These are phyloP conservation scores for Ricordea florida DNA, from an alignment of 92 coral and sea anemone genomes.

Conservation along the genomic window DNA sequence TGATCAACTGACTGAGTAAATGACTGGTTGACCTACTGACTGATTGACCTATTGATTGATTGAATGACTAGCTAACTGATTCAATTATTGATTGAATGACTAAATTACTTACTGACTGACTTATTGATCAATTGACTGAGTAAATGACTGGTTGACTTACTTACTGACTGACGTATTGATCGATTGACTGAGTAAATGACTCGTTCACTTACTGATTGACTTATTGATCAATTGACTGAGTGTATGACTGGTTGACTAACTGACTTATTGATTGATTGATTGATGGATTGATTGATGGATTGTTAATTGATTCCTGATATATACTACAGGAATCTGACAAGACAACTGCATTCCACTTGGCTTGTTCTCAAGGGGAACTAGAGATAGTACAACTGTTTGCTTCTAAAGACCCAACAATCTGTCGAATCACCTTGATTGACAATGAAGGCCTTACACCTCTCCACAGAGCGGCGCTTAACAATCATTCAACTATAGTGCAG, in stretches of 20 bases:
- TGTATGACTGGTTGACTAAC: background rate
- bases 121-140: no score
- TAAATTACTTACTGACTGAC: no score
- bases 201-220: background rate
- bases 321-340: conserved; percentile 57
- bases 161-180: no score
- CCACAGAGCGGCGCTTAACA: conserved; percentile 63
- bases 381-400: conserved; percentile 55
- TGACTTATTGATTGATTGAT: background rate
- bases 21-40: no score
- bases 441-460: conserved; percentile 58
- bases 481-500: conserved; percentile 48
- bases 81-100: no score
- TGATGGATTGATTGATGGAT: background rate
- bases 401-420: conserved; percentile 54
- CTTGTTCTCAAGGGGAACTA: conserved; percentile 60
- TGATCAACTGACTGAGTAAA: no score
- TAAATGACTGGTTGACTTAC: no score
- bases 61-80: no score
- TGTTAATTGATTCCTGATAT: background rate
- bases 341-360: conserved; percentile 61
- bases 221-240: no score
- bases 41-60: no score
- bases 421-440: conserved; percentile 67
- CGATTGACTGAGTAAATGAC: no score